phyloP scores from a whole-genome alignment of 1,140 invertebrate genomes.

The Anoplophora glabripennis region DNA sequence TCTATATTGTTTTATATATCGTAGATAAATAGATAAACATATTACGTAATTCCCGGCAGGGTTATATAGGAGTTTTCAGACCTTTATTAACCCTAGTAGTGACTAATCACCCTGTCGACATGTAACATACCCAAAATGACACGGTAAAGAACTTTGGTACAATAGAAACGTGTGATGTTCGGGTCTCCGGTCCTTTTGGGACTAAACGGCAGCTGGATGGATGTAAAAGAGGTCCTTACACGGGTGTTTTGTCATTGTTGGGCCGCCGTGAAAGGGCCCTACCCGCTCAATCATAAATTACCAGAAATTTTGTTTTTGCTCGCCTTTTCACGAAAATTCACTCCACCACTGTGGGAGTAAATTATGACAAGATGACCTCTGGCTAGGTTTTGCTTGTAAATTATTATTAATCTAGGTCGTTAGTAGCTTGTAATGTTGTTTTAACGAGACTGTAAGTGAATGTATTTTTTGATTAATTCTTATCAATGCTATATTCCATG shows the following conservation, averaged over 20 bases:
- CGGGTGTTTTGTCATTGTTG: constrained; percentile 3
- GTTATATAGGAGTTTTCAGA: too few species aligned
- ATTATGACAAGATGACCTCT: too few species aligned
- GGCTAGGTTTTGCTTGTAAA: too few species aligned
- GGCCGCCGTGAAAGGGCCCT: constrained; percentile 1
- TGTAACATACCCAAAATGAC: constrained; percentile 9
- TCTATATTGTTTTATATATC: too few species aligned
- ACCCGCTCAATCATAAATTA: constrained; percentile 4
- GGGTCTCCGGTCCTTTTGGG: neutral
- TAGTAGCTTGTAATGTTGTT: too few species aligned
- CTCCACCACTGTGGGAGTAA: too few species aligned
- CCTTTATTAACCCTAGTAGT: neutral
- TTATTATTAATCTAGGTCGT: too few species aligned
- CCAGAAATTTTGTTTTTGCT: neutral
- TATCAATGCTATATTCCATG: too few species aligned
- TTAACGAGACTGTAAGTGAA: too few species aligned
- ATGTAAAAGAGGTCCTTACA: constrained; percentile 8
- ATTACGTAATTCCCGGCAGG: too few species aligned
- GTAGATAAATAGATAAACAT: too few species aligned
- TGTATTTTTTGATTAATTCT: too few species aligned
- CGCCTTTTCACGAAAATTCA: neutral
- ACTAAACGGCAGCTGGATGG: constrained; percentile 7
- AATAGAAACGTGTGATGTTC: constrained; percentile 5
- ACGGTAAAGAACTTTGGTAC: constrained; percentile 6
- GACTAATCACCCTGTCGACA: constrained; percentile 9